Base-by-base conservation (phyloP, 2,888 invertebrate species). In the Cryptus armator region DNA sequence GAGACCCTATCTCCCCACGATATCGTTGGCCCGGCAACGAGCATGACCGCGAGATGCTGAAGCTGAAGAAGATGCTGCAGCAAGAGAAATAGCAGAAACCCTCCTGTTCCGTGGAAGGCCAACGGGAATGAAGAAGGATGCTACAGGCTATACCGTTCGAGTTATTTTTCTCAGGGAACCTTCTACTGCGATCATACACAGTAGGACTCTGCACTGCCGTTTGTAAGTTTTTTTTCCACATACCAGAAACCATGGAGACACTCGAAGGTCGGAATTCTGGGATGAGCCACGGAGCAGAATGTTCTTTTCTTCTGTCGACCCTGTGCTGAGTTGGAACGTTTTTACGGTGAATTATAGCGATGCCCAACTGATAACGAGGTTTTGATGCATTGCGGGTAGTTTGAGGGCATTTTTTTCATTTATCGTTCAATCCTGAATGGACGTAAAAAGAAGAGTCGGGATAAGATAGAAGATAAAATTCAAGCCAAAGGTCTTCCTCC, bases 81-180 rank as follows among this genome's bases (percentile, higher is more conserved):
- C 51, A 37, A 44, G 48, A 46, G 64, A 46, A 74, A 46, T 68
- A 51, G 32, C 44, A 67, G 72, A 68, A 62, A 43, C 32, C 53
- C 43, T 74, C 51, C 75, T 43, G 70, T 75, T 66, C 46, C 70
- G 67, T 74, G 68, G 67, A 83, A 72, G 72, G 77, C 44, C 64
- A 82, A 44, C 66, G 48, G 37, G 37, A 67, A 66, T 51, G 66
- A 14, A 64, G 37, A 66, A 64, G 16, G 16, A 64, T 4, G 56
- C 62, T 70, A 16, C 70, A 66, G 72, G 70, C 71, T 85, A 64
- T 81, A 85, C 84, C 82, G 84, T 85, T 82, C 51, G 71, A 77
- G 66, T 72, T 68, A 5, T 66, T 76, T 80, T 72, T 76, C 67
- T 66, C 56, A 46, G 19, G 56, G 32, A 51, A 32, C 51, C 59